phyloP scores from a whole-genome alignment of 92 coral and sea anemone genomes.

The Hydrozoanthus gracilis region DNA sequence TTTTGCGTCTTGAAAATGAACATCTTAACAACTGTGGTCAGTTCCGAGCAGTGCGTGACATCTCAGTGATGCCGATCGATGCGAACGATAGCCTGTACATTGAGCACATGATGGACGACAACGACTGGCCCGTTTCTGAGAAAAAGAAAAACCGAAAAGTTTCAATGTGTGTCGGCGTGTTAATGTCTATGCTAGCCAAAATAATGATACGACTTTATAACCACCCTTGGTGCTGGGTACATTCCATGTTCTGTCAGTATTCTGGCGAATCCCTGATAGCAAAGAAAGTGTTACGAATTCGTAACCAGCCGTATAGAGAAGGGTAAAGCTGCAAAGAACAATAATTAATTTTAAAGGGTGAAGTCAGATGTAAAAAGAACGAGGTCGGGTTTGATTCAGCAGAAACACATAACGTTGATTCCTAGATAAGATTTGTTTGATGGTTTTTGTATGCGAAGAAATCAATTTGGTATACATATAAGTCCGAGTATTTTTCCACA shows the following conservation, averaged over 20 bases:
- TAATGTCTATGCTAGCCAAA: background rate
- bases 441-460: too few species aligned
- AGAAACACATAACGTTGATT: too few species aligned
- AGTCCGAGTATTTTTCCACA: background rate
- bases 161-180: conserved; percentile 35
- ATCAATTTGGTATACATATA: background rate
- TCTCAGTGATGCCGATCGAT: conserved; percentile 95
- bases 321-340: background rate
- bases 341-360: background rate
- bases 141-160: conserved; percentile 27
- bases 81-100: conserved; percentile 80
- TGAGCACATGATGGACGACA: conserved; percentile 93
- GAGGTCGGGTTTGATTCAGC: too few species aligned
- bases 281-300: background rate
- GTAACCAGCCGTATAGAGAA: background rate
- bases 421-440: too few species aligned
- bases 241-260: too few species aligned
- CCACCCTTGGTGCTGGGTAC: background rate
- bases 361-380: background rate
- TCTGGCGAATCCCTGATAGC: too few species aligned
- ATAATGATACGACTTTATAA: background rate
- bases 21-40: conserved; percentile 98
- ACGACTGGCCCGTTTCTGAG: conserved; percentile 54
- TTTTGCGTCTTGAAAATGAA: conserved; percentile 97
- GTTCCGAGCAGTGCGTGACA: conserved; percentile 98